These are phyloP conservation scores for Aphelinus certus DNA, from an alignment of 1,140 invertebrate species.

Conservation along the genomic window DNA sequence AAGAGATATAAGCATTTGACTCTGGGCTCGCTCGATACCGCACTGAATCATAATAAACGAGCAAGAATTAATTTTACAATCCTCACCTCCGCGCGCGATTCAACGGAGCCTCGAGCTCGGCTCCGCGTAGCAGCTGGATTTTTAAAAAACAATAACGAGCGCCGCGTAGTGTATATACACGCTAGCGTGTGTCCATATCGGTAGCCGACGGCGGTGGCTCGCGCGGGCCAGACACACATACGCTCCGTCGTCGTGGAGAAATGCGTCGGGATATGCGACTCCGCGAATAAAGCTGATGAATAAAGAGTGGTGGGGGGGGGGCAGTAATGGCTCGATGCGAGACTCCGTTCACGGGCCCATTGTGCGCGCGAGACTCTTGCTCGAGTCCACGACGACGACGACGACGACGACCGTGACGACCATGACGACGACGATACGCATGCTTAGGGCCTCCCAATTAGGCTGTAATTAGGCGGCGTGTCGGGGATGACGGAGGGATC, in stretches of 20 bases:
- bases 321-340: background rate
- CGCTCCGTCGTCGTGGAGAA: too few species aligned
- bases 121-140: too few species aligned
- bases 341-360: background rate
- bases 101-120: too few species aligned
- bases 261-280: too few species aligned
- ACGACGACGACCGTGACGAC: background rate
- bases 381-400: background rate
- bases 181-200: too few species aligned
- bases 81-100: background rate
- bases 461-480: conserved; percentile 28
- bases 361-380: too few species aligned
- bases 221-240: too few species aligned
- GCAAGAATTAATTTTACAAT: background rate
- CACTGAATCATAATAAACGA: background rate
- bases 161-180: too few species aligned
- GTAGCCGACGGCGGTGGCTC: too few species aligned
- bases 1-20: background rate
- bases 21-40: background rate
- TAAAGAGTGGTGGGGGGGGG: conserved; percentile 10
- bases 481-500: background rate
- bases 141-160: too few species aligned
- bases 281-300: conserved; percentile 35
- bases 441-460: conserved; percentile 11
- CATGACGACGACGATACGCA: background rate